These are phyloP conservation scores for Octonoba sinensis DNA, from an alignment of 2,888 invertebrate species.

Conservation along the genomic window DNA sequence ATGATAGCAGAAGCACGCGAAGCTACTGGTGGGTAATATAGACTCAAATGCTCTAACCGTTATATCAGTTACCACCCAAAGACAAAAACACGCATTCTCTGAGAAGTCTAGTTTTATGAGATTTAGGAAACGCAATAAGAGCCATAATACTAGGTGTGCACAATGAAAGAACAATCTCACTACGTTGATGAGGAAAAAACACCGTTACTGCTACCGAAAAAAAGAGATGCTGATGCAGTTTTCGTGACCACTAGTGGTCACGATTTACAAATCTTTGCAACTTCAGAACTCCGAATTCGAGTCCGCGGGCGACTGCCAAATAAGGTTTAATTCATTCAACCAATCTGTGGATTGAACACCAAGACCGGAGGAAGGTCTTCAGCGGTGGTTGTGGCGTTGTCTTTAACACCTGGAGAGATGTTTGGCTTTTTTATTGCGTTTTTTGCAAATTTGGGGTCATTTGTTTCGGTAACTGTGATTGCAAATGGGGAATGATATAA, in stretches of 20 bases:
- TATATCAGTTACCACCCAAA: no score
- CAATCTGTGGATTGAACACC: slow-evolving; percentile 23
- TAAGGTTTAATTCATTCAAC: slow-evolving; percentile 27
- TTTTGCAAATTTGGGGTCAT: slow-evolving; percentile 46
- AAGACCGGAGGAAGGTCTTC: background rate
- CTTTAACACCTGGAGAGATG: slow-evolving; percentile 48
- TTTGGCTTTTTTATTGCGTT: background rate
- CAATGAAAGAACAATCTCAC: no score
- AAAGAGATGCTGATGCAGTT: slow-evolving; percentile 27
- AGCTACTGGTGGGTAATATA: no score
- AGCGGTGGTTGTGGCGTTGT: slow-evolving; percentile 6
- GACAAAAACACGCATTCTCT: no score
- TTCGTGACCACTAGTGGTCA: slow-evolving; percentile 35
- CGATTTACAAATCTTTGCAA: slow-evolving; percentile 28
- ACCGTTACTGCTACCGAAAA: slow-evolving; percentile 15
- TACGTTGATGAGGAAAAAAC: background rate
- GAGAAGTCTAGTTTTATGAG: no score
- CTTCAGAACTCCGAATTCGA: background rate
- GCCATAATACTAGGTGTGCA: no score
- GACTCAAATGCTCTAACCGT: no score
- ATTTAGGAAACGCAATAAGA: no score
- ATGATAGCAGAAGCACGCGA: no score
- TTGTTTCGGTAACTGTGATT: slow-evolving; percentile 35
- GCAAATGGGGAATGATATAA: background rate
- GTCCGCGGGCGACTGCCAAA: background rate